Evolutionary conservation across 1,140 invertebrate genomes (phyloP).

Genomic region (Bombus turneri): DNA sequence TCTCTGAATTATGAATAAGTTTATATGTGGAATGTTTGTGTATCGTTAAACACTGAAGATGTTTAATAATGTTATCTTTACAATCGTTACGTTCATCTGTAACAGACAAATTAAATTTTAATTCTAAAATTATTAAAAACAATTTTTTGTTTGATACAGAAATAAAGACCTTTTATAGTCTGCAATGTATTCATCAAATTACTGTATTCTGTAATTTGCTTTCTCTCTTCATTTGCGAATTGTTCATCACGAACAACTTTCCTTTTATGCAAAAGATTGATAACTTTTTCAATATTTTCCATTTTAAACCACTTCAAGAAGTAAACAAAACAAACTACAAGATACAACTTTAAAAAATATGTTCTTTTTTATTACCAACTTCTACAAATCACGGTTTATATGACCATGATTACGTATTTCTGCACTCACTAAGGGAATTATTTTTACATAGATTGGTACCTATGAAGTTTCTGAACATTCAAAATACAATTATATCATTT

Average conservation of each 20-base stretch:
- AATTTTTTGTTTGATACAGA: not conserved
- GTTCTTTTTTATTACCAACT: not conserved
- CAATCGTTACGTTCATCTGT: conserved; percentile 48
- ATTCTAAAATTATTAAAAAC: not conserved
- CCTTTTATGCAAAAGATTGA: conserved; percentile 43
- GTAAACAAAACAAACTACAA: not conserved
- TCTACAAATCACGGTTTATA: not conserved
- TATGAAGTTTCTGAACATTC: not conserved
- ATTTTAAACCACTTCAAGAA: conserved; percentile 24
- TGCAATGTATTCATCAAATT: conserved; percentile 41
- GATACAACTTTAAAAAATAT: not conserved
- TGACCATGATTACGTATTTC: not conserved
- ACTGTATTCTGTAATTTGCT: conserved; percentile 41
- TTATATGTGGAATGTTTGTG: conserved; percentile 67
- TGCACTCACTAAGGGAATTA: not conserved
- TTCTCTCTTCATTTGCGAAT: conserved; percentile 12
- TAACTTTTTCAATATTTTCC: conserved; percentile 52
- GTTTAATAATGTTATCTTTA: conserved; percentile 62
- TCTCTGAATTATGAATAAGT: conserved; percentile 56
- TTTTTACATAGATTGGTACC: not conserved
- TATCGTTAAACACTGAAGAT: conserved; percentile 55
- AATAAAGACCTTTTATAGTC: conserved; percentile 42
- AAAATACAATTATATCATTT: too few relatives aligned
- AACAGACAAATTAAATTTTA: conserved; percentile 31
- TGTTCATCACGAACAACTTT: conserved; percentile 23